A percentile compares a stretch with the other conserved stretches of the same genome.
These are phyloP conservation scores for Rhabdomys dilectus DNA, from an alignment of 2,113 vertebrate genomes.

Conservation along the genomic window DNA sequence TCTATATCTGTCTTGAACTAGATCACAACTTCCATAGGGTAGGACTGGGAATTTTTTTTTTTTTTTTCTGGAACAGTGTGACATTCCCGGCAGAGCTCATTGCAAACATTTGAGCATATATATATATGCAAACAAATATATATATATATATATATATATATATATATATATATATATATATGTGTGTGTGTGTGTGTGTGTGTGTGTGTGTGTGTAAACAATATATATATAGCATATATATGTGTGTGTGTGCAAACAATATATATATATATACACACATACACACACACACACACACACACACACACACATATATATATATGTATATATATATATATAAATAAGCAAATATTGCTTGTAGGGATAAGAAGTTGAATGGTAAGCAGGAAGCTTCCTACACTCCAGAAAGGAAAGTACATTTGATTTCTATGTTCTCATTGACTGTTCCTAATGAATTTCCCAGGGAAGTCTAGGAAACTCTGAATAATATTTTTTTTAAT, in stretches of 20 bases:
- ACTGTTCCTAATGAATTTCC: conserved; percentile 9
- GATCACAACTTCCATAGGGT: neutral
- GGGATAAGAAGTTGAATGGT: neutral
- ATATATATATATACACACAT: no score
- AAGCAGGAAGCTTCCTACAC: neutral
- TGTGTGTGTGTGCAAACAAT: no score
- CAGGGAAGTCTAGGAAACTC: neutral
- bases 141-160: neutral
- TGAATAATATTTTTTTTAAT: neutral
- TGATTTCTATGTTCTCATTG: neutral
- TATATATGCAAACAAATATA: neutral
- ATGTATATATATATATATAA: neutral
- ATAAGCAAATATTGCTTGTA: neutral
- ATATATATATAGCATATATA: no score
- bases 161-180: neutral
- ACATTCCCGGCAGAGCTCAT: neutral
- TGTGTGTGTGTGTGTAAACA: no score
- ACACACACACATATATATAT: no score
- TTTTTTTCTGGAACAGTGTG: neutral
- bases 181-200: no score
- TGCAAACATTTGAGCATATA: neutral
- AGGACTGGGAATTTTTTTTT: neutral
- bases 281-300: no score
- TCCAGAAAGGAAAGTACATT: neutral
- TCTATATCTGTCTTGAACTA: neutral